Evolutionary conservation across 2,888 invertebrate genomes (phyloP).

Genomic region (Eupeodes luniger): DNA sequence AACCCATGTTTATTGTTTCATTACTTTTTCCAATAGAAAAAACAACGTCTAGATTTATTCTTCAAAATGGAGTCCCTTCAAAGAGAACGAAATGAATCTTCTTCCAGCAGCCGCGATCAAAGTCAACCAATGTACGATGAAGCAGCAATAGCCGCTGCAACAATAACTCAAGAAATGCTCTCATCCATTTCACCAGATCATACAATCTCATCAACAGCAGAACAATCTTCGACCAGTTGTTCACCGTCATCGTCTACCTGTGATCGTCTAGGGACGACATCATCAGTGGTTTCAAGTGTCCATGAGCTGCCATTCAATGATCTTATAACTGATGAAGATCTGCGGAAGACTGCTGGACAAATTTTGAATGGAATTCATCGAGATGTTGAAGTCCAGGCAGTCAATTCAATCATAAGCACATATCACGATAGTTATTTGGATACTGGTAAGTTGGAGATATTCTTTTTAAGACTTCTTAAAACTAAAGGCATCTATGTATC

Average conservation of each 20-base stretch:
- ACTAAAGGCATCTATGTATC: neutral
- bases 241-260: constrained; percentile 52
- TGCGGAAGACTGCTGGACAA: constrained; percentile 86
- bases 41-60: constrained; percentile 86
- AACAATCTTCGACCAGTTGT: constrained; percentile 63
- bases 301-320: constrained; percentile 79
- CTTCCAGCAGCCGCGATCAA: constrained; percentile 61
- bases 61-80: constrained; percentile 84
- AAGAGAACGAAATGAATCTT: constrained; percentile 77
- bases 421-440: constrained; percentile 83
- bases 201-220: constrained; percentile 28
- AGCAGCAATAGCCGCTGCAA: constrained; percentile 82
- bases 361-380: constrained; percentile 86
- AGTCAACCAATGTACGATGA: constrained; percentile 81
- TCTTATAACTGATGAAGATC: constrained; percentile 82
- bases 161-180: constrained; percentile 82
- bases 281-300: constrained; percentile 32
- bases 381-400: constrained; percentile 87
- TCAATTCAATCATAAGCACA: constrained; percentile 83
- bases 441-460: constrained; percentile 79
- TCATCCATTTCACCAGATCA: constrained; percentile 48
- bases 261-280: constrained; percentile 56
- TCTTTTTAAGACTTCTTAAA: neutral
- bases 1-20: too few relatives aligned
- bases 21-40: constrained; percentile 82